These are phyloP conservation scores for Lumbricus terrestris DNA, from an alignment of 2,888 invertebrate species.

Conservation along the genomic window DNA sequence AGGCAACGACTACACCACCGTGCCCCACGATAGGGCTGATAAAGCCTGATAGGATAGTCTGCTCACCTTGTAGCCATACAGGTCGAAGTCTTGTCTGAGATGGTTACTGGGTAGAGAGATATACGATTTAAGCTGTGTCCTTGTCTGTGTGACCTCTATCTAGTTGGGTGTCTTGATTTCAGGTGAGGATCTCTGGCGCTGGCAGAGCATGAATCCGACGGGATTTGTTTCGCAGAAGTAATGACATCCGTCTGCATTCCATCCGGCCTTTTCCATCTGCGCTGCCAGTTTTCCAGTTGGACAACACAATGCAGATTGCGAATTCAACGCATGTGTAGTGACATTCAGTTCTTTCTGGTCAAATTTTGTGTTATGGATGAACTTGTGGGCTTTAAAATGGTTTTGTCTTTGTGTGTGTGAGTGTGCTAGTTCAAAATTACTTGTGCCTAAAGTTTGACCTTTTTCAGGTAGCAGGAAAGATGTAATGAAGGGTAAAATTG, in stretches of 20 bases:
- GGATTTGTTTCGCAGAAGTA: conserved; percentile 64
- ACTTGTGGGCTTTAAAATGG: background rate
- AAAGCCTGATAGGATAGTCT: too few species aligned
- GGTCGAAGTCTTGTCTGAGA: too few species aligned
- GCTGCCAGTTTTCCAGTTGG: background rate
- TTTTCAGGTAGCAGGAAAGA: background rate
- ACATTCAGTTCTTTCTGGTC: background rate
- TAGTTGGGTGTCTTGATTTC: conserved; percentile 44
- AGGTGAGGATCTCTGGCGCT: conserved; percentile 89
- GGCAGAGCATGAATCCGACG: conserved; percentile 88
- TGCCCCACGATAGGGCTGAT: too few species aligned
- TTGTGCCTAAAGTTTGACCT: background rate
- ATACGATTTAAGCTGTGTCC: too few species aligned
- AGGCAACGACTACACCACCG: too few species aligned
- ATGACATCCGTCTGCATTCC: background rate
- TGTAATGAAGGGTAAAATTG: background rate
- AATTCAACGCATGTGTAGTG: background rate
- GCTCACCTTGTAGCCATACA: too few species aligned
- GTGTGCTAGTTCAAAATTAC: background rate
- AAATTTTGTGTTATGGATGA: background rate
- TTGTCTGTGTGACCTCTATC: too few species aligned
- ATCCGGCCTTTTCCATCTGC: background rate
- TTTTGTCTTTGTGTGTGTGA: background rate
- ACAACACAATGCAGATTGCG: background rate
- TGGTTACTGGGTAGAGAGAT: too few species aligned